These are phyloP conservation scores for Hafferia zeledoni DNA, from an alignment of 2,797 vertebrate species.

Conservation along the genomic window DNA sequence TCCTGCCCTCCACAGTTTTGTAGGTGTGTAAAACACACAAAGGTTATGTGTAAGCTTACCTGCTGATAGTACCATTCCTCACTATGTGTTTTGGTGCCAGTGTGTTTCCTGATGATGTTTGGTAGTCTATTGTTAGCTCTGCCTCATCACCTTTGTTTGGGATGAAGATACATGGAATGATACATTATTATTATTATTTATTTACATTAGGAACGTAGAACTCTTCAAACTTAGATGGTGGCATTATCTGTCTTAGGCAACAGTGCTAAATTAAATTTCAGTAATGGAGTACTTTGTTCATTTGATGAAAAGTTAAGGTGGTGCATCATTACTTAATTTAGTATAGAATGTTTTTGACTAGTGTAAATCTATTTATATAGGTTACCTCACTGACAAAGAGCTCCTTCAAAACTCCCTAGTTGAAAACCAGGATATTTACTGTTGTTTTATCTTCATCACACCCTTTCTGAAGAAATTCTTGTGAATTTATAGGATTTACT, in stretches of 20 bases:
- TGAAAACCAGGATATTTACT: background rate
- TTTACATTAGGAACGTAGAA: background rate
- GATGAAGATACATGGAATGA: background rate
- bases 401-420: background rate
- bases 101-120: background rate
- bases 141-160: background rate
- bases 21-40: background rate
- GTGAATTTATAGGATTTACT: background rate
- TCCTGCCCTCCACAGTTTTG: background rate
- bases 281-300: background rate
- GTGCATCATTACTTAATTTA: background rate
- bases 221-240: background rate
- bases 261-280: background rate
- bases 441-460: background rate
- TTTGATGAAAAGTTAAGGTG: background rate
- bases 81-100: fast-evolving
- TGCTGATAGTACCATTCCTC: background rate
- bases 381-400: background rate
- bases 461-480: background rate
- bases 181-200: too few species aligned
- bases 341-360: background rate
- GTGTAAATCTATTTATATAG: background rate
- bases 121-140: background rate
- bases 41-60: background rate
- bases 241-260: background rate